Percentiles rank a stretch among this genome's conserved stretches.
These are phyloP conservation scores for Diogma glabrata DNA, from an alignment of 2,888 invertebrate species.

Conservation along the genomic window DNA sequence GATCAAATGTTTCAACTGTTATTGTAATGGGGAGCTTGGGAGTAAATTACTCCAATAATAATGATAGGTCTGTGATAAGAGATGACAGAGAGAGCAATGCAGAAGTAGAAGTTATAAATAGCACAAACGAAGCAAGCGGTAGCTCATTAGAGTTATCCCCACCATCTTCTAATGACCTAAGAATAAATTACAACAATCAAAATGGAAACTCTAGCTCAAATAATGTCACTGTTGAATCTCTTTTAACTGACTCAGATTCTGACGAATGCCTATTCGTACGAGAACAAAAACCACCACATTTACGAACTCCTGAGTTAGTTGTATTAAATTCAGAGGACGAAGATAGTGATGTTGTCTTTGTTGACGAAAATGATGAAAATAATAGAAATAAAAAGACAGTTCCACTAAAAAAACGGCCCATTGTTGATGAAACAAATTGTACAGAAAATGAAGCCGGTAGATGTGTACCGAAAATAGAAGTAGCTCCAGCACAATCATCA, in stretches of 20 bases:
- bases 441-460: background rate
- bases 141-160: slow-evolving; percentile 2
- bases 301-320: slow-evolving; percentile 36
- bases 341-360: slow-evolving; percentile 36
- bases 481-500: background rate
- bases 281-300: slow-evolving; percentile 35
- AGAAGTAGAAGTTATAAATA: background rate
- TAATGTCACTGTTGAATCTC: slow-evolving; percentile 7
- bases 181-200: background rate
- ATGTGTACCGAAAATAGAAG: slow-evolving; percentile 3
- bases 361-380: slow-evolving; percentile 18
- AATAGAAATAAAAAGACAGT: background rate
- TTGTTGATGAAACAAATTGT: background rate
- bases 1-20: slow-evolving; percentile 15
- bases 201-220: background rate
- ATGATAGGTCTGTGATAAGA: background rate
- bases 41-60: background rate
- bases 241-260: slow-evolving; percentile 16
- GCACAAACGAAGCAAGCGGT: background rate
- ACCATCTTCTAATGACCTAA: background rate
- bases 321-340: slow-evolving; percentile 31
- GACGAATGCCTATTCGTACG: slow-evolving; percentile 35
- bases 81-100: slow-evolving; percentile 1
- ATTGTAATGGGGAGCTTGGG: slow-evolving; percentile 16
- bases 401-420: background rate